A percentile compares a stretch with the other conserved stretches of the same genome.
These are phyloP conservation scores for Loxodonta africana DNA, from an alignment of 2,113 vertebrate species.

Conservation along the genomic window DNA sequence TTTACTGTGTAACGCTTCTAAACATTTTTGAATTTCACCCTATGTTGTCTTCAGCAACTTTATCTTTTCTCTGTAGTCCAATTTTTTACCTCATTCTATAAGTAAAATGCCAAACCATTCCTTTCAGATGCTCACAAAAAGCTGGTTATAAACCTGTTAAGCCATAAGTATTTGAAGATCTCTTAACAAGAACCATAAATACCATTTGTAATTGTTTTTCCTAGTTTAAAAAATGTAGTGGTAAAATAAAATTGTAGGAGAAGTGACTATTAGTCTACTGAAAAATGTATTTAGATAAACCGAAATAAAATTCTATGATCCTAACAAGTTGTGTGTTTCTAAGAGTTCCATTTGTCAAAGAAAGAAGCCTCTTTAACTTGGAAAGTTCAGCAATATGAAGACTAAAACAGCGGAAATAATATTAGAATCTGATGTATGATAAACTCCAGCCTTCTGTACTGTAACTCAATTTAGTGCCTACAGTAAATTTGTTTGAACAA, in stretches of 20 bases:
- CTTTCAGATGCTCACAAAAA: not conserved
- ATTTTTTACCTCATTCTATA: not conserved
- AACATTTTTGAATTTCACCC: not conserved
- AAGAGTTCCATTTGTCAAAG: slow-evolving; percentile 43
- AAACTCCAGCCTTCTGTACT: not conserved
- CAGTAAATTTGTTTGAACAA: slow-evolving; percentile 52
- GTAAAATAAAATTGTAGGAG: slow-evolving; percentile 60
- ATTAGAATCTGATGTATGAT: slow-evolving; percentile 62
- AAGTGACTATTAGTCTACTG: not conserved
- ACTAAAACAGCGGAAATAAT: slow-evolving; percentile 52
- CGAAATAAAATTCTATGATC: slow-evolving; percentile 3
- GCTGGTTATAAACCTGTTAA: slow-evolving; percentile 1
- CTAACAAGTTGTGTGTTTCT: slow-evolving; percentile 20
- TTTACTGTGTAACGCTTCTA: not conserved
- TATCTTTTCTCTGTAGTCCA: not conserved
- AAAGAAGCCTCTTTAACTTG: slow-evolving; percentile 46
- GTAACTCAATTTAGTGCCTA: slow-evolving; percentile 51
- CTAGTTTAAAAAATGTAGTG: slow-evolving; percentile 7
- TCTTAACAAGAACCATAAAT: slow-evolving; percentile 48
- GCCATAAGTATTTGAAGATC: not conserved
- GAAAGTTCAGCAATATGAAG: slow-evolving; percentile 14
- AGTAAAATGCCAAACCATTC: not conserved
- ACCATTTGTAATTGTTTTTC: not conserved
- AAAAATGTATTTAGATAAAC: not conserved
- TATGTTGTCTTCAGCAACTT: not conserved